Percentiles rank a stretch among this genome's conserved stretches.
phyloP scores from a whole-genome alignment of 2,888 invertebrate genomes.

The Cheiracanthium punctorium region DNA sequence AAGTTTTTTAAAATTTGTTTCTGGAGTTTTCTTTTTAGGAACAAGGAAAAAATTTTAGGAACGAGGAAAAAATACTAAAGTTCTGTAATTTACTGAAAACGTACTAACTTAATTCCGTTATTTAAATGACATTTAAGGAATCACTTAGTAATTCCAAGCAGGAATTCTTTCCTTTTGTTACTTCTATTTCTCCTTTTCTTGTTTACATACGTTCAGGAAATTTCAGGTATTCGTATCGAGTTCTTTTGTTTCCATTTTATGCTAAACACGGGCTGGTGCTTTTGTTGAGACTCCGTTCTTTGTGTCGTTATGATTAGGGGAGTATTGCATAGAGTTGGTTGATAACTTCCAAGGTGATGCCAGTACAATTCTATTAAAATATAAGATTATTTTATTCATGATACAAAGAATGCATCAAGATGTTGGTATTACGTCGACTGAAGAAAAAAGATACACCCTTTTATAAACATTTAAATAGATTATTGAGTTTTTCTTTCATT shows the following conservation, averaged over 20 bases:
- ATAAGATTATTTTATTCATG: neutral
- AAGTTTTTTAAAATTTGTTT: no score
- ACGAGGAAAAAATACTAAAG: constrained; percentile 18
- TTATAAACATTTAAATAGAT: neutral
- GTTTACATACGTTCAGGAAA: constrained; percentile 58
- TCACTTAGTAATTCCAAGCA: constrained; percentile 61
- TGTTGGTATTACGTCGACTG: no score
- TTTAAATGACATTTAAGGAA: constrained; percentile 67
- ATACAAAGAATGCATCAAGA: neutral
- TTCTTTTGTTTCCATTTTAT: constrained; percentile 54
- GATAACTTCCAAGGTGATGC: neutral
- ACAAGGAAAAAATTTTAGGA: no score
- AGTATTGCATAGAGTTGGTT: neutral
- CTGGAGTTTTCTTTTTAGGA: no score
- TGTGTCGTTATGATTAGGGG: constrained; percentile 44
- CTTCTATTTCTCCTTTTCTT: constrained; percentile 7
- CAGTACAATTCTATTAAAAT: neutral
- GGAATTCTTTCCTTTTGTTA: constrained; percentile 42
- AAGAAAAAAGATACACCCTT: neutral
- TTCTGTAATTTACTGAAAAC: constrained; percentile 13
- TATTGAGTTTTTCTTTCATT: no score
- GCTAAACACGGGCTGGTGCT: constrained; percentile 36
- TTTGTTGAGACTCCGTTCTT: constrained; percentile 14
- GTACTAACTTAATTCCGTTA: constrained; percentile 52
- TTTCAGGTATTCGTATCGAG: constrained; percentile 28